A percentile compares a stretch with the other conserved stretches of the same genome.
Conservation (phyloP, 2,888 invertebrate genomes). For the Acleris cristana region DNA sequence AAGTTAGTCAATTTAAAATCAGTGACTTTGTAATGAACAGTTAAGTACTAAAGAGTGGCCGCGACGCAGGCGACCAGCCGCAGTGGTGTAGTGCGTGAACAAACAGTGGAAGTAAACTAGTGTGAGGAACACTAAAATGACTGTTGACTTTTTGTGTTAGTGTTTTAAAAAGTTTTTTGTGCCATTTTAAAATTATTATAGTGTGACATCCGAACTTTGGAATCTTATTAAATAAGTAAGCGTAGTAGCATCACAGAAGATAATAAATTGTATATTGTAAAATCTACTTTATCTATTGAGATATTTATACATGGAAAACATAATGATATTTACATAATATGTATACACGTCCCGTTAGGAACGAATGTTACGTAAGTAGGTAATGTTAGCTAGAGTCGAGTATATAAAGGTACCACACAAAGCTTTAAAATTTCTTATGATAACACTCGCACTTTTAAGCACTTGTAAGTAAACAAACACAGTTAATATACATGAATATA, state of each 20-base stretch:
- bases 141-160: constrained; percentile 82
- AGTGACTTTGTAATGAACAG: constrained; percentile 49
- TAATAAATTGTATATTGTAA: constrained; percentile 80
- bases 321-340: constrained; percentile 82
- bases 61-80: constrained; percentile 46
- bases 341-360: constrained; percentile 84
- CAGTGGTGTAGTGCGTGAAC: constrained; percentile 54
- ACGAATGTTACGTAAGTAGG: constrained; percentile 82
- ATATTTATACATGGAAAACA: constrained; percentile 81
- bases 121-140: constrained; percentile 69
- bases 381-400: constrained; percentile 78
- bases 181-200: constrained; percentile 82
- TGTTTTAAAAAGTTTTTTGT: constrained; percentile 82
- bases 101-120: constrained; percentile 60
- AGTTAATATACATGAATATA: constrained; percentile 50
- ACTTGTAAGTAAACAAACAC: constrained; percentile 69
- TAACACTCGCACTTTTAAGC: constrained; percentile 81
- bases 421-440: constrained; percentile 84
- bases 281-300: constrained; percentile 79
- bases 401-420: constrained; percentile 80
- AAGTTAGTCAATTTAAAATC: constrained; percentile 76
- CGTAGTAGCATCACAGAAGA: constrained; percentile 80
- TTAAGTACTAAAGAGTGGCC: constrained; percentile 41
- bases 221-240: constrained; percentile 79
- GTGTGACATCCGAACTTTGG: constrained; percentile 83